phyloP scores from a whole-genome alignment of 2,888 invertebrate species.

The Tribolium freemani region DNA sequence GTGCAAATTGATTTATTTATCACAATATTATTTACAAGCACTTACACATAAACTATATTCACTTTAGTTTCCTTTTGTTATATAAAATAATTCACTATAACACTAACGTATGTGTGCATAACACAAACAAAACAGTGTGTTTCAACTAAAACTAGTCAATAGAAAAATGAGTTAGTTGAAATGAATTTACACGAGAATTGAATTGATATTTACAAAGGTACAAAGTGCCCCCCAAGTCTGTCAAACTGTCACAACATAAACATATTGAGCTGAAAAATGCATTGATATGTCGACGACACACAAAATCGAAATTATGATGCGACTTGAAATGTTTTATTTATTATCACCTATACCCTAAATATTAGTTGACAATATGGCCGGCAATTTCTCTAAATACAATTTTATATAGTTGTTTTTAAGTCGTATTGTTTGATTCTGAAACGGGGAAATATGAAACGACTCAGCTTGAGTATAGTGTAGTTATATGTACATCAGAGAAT shows the following conservation, averaged over 20 bases:
- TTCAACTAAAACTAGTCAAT: slow-evolving; percentile 52
- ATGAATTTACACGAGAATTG: slow-evolving; percentile 48
- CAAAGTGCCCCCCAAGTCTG: slow-evolving; percentile 14
- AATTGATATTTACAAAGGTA: slow-evolving; percentile 41
- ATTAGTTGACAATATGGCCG: slow-evolving; percentile 57
- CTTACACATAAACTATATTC: slow-evolving; percentile 65
- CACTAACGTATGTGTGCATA: slow-evolving; percentile 57
- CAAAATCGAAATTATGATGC: slow-evolving; percentile 32
- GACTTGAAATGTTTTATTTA: slow-evolving; percentile 16
- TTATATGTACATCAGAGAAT: slow-evolving; percentile 30
- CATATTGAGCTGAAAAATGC: slow-evolving; percentile 30
- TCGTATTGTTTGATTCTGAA: slow-evolving; percentile 21
- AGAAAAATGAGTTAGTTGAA: slow-evolving; percentile 41
- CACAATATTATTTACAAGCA: slow-evolving; percentile 69
- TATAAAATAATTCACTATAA: slow-evolving; percentile 62
- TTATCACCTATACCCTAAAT: slow-evolving; percentile 31
- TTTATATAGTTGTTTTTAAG: neutral
- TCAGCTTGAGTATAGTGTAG: slow-evolving; percentile 9
- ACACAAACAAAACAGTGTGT: slow-evolving; percentile 52
- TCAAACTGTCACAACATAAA: slow-evolving; percentile 30
- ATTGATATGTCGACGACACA: slow-evolving; percentile 40
- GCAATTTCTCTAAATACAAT: slow-evolving; percentile 52
- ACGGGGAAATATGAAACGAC: neutral
- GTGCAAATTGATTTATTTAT: slow-evolving; percentile 68
- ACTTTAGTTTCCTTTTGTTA: slow-evolving; percentile 55